Base-by-base conservation (phyloP, 1,140 invertebrate genomes). In the Solen grandis region DNA sequence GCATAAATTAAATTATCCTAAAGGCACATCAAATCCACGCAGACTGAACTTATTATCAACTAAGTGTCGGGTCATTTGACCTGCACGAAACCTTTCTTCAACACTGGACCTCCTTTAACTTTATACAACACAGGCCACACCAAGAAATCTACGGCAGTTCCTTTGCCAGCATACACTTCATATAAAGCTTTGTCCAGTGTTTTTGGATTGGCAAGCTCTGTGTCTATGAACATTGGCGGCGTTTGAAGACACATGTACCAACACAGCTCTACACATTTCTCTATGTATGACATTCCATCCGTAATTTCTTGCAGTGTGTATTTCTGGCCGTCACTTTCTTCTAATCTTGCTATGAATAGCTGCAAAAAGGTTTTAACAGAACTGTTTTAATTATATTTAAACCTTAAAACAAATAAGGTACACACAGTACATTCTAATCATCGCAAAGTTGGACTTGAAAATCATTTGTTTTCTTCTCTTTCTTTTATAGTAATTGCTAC, bases 121-220 rank as follows among this genome's bases (percentile, higher is more conserved):
- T 54, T 55, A 50, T 68, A 78, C 16, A 78, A 25, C 5, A 65
- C 54, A 14, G 75, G 75, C 75, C 75, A 78, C 63, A 78, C 55
- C 4, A 78, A 63, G 55, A 68, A 57, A 29, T 78, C 65, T n/a
- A 78, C 75, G n/a, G 68, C 69, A 16, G 65, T 29, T 22, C 75
- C 75, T 60, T 78, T 78, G 2, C 75, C 75, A 14, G 75, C 57
- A 10, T 46, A 55, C 8, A 78, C 66, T 59, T 78, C 75, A 50
- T 78, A 78, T 50, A 69, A 69, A 13, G 75, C 3, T 60, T 78
- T 78, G 41, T 78, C 75, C n/a, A 78, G 63, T 50, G 63, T 55
- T 5, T 59, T 68, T 22, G 68, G 63, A 31, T 68, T 54, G 10
- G 29, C 59, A 14, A n/a, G n/a, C 25, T 69, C 69, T n/a, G 59